Evolutionary conservation across 1,140 invertebrate genomes (phyloP), one percentile per base, ranked within the genome.

Genomic region (Drosophila tsacasi): DNA sequence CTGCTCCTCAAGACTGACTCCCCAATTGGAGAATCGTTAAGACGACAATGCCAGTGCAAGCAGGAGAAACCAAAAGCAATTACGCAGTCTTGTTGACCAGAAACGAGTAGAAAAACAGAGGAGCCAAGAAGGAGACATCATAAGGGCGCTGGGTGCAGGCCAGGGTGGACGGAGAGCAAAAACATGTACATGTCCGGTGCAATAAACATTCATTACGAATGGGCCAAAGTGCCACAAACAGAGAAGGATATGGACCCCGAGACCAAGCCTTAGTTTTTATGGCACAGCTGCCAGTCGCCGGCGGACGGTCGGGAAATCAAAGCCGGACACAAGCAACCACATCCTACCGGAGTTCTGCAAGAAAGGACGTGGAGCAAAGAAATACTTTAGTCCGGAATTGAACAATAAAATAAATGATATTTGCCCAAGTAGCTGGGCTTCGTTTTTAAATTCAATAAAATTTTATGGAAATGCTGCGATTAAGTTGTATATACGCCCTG

Each of bases 361-460:
- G 40, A 71, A 27, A 69, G 83, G 77, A 83, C 77, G 71, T 83
- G 76, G 58, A 64, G 55, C 76, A 65, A 66, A 69, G 71, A 62
- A 86, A 81, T 87, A 78, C 76, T 69, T 80, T 83, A 73, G 62
- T 69, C 55, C 81, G 81, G 85, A 90, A 90, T 90, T 90, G 85
- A 90, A 90, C 85, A 90, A 90, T 90, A 90, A 90, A 90, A 90
- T 90, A 90, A 90, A 90, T 90, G 85, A 90, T 90, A 90, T 90
- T 90, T 90, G 85, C 81, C 65, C 86, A 89, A 90, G 86, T 90
- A 80, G 75, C 81, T 55, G 65, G 50, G 73, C 77, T 68, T 72
- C 72, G 72, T 75, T 79, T 90, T 90, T 86, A 90, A 90, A 90
- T 90, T 90, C 86, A 90, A 90, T 90, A 90, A 90, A 91, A 90